A percentile compares a stretch with the other conserved stretches of the same genome.
phyloP scores from a whole-genome alignment of 2,888 invertebrate genomes.

The Limenitis camilla region DNA sequence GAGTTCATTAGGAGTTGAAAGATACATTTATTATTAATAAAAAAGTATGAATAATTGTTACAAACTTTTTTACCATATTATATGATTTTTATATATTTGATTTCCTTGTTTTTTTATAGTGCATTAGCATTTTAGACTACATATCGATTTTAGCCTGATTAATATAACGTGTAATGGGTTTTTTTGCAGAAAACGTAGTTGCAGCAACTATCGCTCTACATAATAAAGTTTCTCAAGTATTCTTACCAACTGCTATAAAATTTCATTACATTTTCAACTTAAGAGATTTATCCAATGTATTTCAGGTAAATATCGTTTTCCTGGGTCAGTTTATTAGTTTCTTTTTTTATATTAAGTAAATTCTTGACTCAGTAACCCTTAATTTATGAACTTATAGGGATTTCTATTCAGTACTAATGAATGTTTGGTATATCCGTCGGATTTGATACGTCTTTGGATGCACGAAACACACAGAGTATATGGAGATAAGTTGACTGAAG shows the following conservation, averaged over 20 bases:
- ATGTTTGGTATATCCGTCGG: conserved; percentile 84
- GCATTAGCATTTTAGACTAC: no score
- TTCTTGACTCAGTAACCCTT: background rate
- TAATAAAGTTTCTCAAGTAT: conserved; percentile 88
- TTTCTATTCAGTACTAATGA: conserved; percentile 92
- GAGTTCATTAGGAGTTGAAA: no score
- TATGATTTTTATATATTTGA: no score
- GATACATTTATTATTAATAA: no score
- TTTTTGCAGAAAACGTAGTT: conserved; percentile 78
- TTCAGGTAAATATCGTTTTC: conserved; percentile 78
- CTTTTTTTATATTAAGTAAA: no score
- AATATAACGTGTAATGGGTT: conserved; percentile 1
- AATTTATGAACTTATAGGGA: conserved; percentile 75
- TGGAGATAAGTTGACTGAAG: conserved; percentile 93
- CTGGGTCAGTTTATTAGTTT: no score
- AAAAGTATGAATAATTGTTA: no score
- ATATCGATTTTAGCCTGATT: background rate
- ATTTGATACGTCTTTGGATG: conserved; percentile 92
- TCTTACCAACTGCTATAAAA: conserved; percentile 95
- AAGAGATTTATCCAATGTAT: conserved; percentile 94
- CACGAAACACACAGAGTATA: conserved; percentile 96
- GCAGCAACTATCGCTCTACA: conserved; percentile 89
- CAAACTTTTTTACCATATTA: no score
- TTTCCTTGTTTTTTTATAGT: background rate
- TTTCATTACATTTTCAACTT: conserved; percentile 98